phyloP scores from a whole-genome alignment of 1,140 invertebrate species.

The Zaprionus nigranus region DNA sequence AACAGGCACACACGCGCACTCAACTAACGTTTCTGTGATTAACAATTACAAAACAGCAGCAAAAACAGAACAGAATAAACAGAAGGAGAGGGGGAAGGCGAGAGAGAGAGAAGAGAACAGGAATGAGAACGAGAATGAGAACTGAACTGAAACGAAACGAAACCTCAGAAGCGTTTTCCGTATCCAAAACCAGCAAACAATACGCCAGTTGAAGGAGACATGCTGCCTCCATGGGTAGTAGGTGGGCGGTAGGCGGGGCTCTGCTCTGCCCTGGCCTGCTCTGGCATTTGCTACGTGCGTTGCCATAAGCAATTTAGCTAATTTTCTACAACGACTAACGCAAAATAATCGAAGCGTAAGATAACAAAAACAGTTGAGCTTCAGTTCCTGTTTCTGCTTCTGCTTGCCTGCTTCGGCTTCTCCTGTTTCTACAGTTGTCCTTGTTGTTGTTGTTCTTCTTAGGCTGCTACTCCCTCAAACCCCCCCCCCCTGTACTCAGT shows the following conservation, averaged over 20 bases:
- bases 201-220: constrained; percentile 14
- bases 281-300: constrained; percentile 65
- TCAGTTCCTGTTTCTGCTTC: constrained; percentile 9
- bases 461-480: too few species aligned
- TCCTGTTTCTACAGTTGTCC: neutral
- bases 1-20: constrained; percentile 14
- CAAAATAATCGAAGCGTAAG: constrained; percentile 74
- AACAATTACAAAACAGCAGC: constrained; percentile 74
- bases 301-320: constrained; percentile 82
- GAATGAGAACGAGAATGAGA: neutral
- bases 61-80: constrained; percentile 24
- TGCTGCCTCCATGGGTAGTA: neutral
- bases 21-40: constrained; percentile 67
- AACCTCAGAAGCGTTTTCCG: constrained; percentile 43
- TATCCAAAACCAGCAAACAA: constrained; percentile 38
- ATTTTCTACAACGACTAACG: constrained; percentile 68
- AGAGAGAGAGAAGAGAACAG: neutral
- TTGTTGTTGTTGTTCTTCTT: neutral
- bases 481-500: neutral
- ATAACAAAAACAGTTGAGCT: constrained; percentile 47
- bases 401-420: neutral
- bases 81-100: neutral
- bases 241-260: neutral
- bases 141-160: constrained; percentile 21
- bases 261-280: constrained; percentile 23